Evolutionary conservation across 2,888 invertebrate species (phyloP).

Genomic region (Drosophila demipolita): DNA sequence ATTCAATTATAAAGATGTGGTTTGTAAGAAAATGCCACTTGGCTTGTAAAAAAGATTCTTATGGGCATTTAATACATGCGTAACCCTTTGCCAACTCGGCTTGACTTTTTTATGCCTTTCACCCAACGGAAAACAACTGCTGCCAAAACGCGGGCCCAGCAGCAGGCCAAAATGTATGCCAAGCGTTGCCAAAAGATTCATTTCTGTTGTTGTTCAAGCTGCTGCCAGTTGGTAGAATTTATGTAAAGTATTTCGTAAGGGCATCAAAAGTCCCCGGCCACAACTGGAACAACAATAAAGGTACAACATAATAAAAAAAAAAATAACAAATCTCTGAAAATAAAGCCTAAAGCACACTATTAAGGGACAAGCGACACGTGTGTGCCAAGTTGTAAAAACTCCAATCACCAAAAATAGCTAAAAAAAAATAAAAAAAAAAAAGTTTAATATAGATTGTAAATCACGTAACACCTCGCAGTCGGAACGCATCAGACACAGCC

Average conservation of each 20-base stretch:
- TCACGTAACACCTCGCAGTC: conserved; percentile 47
- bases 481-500: conserved; percentile 18
- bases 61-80: conserved; percentile 38
- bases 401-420: conserved; percentile 46
- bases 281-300: conserved; percentile 43
- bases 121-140: conserved; percentile 44
- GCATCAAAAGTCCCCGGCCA: conserved; percentile 50
- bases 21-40: conserved; percentile 10
- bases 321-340: conserved; percentile 11
- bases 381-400: conserved; percentile 65
- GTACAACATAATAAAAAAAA: conserved; percentile 19
- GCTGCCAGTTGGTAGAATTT: conserved; percentile 62
- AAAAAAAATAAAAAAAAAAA: conserved; percentile 14
- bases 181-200: conserved; percentile 38
- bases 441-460: conserved; percentile 37
- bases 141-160: conserved; percentile 42
- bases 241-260: conserved; percentile 61
- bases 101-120: conserved; percentile 67
- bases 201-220: conserved; percentile 30
- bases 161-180: conserved; percentile 52
- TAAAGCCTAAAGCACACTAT: conserved; percentile 45
- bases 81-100: conserved; percentile 41
- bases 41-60: conserved; percentile 17
- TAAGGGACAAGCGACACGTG: conserved; percentile 65
- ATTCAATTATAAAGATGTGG: background rate